These are phyloP conservation scores for Barnardius zonarius DNA, from an alignment of 2,113 vertebrate genomes.

Conservation along the genomic window DNA sequence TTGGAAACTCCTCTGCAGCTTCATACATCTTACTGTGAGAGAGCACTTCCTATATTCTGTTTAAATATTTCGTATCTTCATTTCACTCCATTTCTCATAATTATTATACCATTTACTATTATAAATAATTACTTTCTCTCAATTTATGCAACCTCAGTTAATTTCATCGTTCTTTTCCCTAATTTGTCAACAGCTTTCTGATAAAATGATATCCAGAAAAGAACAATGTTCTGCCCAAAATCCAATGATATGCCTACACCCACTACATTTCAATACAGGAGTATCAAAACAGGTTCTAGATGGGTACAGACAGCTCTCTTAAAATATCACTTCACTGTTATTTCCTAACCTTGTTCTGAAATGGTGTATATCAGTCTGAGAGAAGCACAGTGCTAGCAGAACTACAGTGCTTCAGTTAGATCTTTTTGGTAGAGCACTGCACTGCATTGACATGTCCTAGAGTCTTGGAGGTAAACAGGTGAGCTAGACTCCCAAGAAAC, in stretches of 20 bases:
- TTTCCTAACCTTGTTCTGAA: neutral
- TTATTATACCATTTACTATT: neutral
- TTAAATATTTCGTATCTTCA: constrained; percentile 12
- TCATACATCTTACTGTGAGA: neutral
- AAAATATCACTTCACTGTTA: neutral
- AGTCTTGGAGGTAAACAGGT: neutral
- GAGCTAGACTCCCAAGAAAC: neutral
- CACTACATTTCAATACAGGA: neutral
- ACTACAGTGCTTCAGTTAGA: neutral
- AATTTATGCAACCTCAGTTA: neutral
- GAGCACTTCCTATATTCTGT: neutral
- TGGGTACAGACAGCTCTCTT: neutral
- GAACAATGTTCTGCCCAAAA: neutral
- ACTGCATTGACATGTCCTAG: neutral
- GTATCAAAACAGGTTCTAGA: neutral
- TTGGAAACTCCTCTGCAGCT: neutral
- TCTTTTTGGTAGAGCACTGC: neutral
- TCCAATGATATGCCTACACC: neutral
- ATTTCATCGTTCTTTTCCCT: neutral
- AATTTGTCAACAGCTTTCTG: neutral
- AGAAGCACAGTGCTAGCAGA: neutral
- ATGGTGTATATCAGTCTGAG: neutral
- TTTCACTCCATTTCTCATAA: neutral
- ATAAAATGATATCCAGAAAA: neutral
- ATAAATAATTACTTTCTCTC: constrained; percentile 2